Conservation (phyloP, 2,797 vertebrate genomes). For the Pseudomugil tenellus region DNA sequence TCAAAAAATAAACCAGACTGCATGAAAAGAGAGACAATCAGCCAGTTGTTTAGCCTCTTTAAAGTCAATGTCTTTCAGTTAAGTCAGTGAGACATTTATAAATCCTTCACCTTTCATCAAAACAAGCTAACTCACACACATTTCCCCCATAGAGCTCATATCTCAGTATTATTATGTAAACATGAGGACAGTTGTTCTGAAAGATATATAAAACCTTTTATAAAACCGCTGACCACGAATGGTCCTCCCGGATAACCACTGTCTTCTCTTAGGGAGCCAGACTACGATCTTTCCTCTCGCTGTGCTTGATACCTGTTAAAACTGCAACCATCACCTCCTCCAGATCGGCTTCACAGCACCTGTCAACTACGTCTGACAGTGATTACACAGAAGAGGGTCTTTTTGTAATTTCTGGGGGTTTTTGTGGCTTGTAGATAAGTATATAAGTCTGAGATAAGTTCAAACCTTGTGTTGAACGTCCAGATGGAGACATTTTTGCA, state of each 20-base stretch:
- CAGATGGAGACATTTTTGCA: conserved; percentile 18
- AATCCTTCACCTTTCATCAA: too few species aligned
- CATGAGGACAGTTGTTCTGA: background rate
- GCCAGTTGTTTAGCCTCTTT: too few species aligned
- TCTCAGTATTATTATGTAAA: too few species aligned
- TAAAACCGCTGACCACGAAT: background rate
- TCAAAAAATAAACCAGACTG: too few species aligned
- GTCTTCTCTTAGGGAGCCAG: conserved; percentile 27
- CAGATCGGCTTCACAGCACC: conserved; percentile 58
- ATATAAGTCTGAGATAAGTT: too few species aligned
- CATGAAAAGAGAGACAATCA: too few species aligned
- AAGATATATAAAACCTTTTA: conserved; percentile 2
- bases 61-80: too few species aligned
- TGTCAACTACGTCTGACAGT: conserved; percentile 8
- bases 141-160: too few species aligned
- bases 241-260: conserved; percentile 22
- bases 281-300: conserved; percentile 43
- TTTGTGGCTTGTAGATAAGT: too few species aligned
- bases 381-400: conserved; percentile 4
- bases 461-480: background rate
- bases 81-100: too few species aligned
- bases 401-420: too few species aligned
- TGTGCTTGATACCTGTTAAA: conserved; percentile 65
- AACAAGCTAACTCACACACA: too few species aligned
- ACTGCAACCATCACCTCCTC: conserved; percentile 12